Evolutionary conservation across 64 coral and sea anemone genomes (phyloP).

Genomic region (Hydrozoanthus tunicans): DNA sequence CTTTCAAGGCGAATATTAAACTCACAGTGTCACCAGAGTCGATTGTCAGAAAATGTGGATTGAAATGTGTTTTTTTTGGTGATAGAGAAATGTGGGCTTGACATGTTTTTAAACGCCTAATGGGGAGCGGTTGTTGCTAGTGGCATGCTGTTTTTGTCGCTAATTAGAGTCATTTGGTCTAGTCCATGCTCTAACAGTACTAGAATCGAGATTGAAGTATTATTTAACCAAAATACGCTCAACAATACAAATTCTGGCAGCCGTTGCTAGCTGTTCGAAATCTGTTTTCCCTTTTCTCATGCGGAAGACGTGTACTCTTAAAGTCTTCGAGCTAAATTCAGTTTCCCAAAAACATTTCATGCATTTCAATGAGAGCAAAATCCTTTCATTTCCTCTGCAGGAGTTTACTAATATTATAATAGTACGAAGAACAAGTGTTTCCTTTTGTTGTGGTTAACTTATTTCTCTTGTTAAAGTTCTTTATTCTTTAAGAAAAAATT

Average conservation of each 20-base stretch:
- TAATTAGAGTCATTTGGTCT: slow-evolving; percentile 25
- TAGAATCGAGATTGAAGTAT: neutral
- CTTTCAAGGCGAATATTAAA: too few relatives aligned
- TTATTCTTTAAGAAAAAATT: slow-evolving; percentile 1
- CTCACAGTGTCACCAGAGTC: too few relatives aligned
- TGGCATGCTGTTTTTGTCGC: slow-evolving; percentile 11
- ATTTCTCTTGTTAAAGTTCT: neutral
- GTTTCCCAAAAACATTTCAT: slow-evolving; percentile 11
- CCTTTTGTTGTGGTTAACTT: slow-evolving; percentile 21
- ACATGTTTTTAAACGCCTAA: neutral
- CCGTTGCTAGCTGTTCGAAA: neutral
- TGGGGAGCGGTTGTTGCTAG: neutral
- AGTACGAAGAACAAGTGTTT: neutral
- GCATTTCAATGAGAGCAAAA: neutral
- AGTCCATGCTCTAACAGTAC: neutral
- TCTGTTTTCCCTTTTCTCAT: neutral
- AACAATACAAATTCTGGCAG: neutral
- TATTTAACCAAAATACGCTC: neutral
- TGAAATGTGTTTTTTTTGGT: neutral
- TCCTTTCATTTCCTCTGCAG: slow-evolving; percentile 1
- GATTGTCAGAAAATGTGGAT: too few relatives aligned
- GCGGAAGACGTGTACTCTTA: neutral
- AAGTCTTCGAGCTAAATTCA: neutral
- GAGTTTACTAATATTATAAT: slow-evolving; percentile 17
- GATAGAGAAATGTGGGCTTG: neutral